Evolutionary conservation across 2,797 vertebrate species (phyloP).

Genomic region (Denticeps clupeoides): DNA sequence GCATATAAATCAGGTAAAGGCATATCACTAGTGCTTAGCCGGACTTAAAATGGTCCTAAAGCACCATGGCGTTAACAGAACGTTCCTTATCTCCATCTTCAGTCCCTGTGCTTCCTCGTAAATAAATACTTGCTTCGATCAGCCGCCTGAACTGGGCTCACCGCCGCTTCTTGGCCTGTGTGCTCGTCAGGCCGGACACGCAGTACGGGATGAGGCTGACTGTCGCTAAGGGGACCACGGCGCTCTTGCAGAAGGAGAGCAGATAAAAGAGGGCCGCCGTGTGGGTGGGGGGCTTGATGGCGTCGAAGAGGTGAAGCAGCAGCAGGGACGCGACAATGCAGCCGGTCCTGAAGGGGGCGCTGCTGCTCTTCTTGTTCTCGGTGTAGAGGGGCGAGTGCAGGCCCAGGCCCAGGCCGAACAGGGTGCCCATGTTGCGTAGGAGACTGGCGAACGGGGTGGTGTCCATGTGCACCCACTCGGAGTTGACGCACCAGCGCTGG

Average conservation of each 20-base stretch:
- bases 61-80: not conserved
- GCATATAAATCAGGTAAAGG: no score
- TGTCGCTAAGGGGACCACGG: slow-evolving; percentile 53
- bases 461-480: slow-evolving; percentile 45
- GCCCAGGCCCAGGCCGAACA: slow-evolving; percentile 42
- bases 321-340: slow-evolving; percentile 46
- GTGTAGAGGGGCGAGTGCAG: slow-evolving; percentile 38
- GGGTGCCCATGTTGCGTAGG: slow-evolving; percentile 43
- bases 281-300: slow-evolving; percentile 52
- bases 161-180: slow-evolving; percentile 59
- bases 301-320: slow-evolving; percentile 53
- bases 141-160: slow-evolving; percentile 24
- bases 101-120: not conserved
- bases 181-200: slow-evolving; percentile 54
- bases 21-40: no score
- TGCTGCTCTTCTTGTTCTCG: slow-evolving; percentile 31
- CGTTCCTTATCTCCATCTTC: not conserved
- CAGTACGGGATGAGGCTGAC: slow-evolving; percentile 82
- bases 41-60: slow-evolving; percentile 2
- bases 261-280: slow-evolving; percentile 48
- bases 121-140: no score
- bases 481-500: slow-evolving; percentile 37
- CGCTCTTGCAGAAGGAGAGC: slow-evolving; percentile 60
- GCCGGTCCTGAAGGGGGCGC: slow-evolving; percentile 29
- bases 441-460: slow-evolving; percentile 41